Evolutionary conservation across 2,113 vertebrate species (phyloP), one percentile per base, ranked within the genome.

Genomic region (Lagenorhynchus albirostris): DNA sequence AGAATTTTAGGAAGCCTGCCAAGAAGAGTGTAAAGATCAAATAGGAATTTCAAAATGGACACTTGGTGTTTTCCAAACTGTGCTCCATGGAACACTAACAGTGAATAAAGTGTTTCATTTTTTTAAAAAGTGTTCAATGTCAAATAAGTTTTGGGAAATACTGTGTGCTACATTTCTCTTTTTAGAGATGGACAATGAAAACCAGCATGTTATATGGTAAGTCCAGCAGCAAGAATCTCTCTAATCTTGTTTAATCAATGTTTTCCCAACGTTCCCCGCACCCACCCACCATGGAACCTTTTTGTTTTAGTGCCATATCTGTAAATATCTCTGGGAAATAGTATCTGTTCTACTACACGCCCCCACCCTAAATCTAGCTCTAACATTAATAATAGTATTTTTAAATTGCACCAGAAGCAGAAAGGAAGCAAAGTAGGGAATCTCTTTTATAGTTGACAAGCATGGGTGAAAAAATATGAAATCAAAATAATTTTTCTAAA

Each of bases 341-440:
- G 25, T 81, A 53, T 93, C 53, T 92, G 33, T 60, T 71, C 41
- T 53, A 47, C 14, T 44, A 53, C 8, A 55, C 0, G 7, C 55
- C 17, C 70, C 33, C 25, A 55, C 65, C 33, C 76, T 68, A 74
- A 58, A 41, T 79, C 47, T 33, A 91, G 47, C 38, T 93, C 68
- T 84, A 60, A 74, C 17, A 84, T 84, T 58, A 84, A 84, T 10
- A n/a, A 76, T 31, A 67, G 44, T 53, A 89, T 92, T 89, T 96
- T 96, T 0, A 50, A 92, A 65, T 83, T 92, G 44, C 20, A 79
- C 33, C 17, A 68, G 62, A 73, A 81, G 58, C 60, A 55, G 77
- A 76, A 58, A 76, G 67, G 89, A 76, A 92, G 67, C 60, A 92
- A 89, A 89, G 15, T 65, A 73, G 53, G 84, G 88, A 81, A 94